These are phyloP conservation scores for Dioctria linearis DNA, from an alignment of 2,888 invertebrate genomes.

Conservation along the genomic window DNA sequence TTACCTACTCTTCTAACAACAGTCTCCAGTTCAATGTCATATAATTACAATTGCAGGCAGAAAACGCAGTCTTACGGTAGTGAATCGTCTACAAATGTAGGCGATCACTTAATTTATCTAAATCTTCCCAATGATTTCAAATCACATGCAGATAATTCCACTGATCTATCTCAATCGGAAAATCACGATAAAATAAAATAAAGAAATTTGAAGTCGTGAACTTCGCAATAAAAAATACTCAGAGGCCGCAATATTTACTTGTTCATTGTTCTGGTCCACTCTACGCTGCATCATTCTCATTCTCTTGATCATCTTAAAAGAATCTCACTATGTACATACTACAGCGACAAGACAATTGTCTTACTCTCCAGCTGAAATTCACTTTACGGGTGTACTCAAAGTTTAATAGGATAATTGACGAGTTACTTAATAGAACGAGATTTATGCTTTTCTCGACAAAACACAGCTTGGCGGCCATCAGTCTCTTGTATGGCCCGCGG, in stretches of 20 bases:
- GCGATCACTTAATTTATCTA: slow-evolving; percentile 24
- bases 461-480: slow-evolving; percentile 22
- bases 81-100: not conserved
- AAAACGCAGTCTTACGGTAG: not conserved
- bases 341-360: slow-evolving; percentile 45
- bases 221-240: not conserved
- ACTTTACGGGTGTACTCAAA: slow-evolving; percentile 43
- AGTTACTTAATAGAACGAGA: slow-evolving; percentile 52
- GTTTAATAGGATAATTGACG: slow-evolving; percentile 54
- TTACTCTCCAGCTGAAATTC: slow-evolving; percentile 43
- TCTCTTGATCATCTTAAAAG: slow-evolving; percentile 22
- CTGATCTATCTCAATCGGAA: slow-evolving; percentile 42
- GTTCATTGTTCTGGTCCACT: not conserved
- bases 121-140: not conserved
- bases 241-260: not conserved
- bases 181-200: not conserved
- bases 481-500: slow-evolving; percentile 15
- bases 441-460: slow-evolving; percentile 50
- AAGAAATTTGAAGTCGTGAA: not conserved
- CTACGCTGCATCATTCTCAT: not conserved
- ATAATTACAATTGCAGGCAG: not conserved
- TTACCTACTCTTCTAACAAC: too few relatives aligned
- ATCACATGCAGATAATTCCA: slow-evolving; percentile 24
- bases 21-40: slow-evolving; percentile 17
- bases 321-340: slow-evolving; percentile 2